A percentile compares a stretch with the other conserved stretches of the same genome.
Conservation (phyloP, 2,888 invertebrate genomes). For the Chrysolina americana region DNA sequence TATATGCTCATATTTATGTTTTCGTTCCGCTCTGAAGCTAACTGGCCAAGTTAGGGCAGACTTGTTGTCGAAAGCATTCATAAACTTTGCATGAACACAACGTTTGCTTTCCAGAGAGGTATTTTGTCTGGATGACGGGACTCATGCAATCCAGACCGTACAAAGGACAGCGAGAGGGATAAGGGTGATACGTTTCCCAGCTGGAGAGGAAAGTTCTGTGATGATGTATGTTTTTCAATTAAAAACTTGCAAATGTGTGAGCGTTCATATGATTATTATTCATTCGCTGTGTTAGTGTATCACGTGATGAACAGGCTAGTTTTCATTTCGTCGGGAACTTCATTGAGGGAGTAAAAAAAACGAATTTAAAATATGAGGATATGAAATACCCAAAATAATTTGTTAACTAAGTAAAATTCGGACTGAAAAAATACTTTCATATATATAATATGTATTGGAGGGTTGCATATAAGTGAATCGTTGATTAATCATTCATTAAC, state of each 20-base stretch:
- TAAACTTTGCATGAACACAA: slow-evolving; percentile 4
- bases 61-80: slow-evolving; percentile 15
- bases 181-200: neutral
- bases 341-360: neutral
- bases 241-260: neutral
- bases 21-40: neutral
- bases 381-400: too few relatives aligned
- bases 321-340: too few relatives aligned
- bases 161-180: neutral
- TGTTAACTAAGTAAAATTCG: too few relatives aligned
- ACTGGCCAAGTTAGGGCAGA: neutral
- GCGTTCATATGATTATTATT: neutral
- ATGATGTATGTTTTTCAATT: neutral
- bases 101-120: neutral
- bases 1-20: neutral
- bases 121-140: slow-evolving; percentile 7
- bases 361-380: too few relatives aligned
- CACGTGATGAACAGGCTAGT: neutral
- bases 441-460: too few relatives aligned
- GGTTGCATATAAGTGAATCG: too few relatives aligned
- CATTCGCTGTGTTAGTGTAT: neutral
- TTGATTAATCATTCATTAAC: too few relatives aligned
- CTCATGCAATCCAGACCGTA: neutral
- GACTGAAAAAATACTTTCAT: too few relatives aligned
- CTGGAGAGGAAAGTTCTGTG: neutral